Conservation (phyloP, 1,140 invertebrate species). For the Mya arenaria region DNA sequence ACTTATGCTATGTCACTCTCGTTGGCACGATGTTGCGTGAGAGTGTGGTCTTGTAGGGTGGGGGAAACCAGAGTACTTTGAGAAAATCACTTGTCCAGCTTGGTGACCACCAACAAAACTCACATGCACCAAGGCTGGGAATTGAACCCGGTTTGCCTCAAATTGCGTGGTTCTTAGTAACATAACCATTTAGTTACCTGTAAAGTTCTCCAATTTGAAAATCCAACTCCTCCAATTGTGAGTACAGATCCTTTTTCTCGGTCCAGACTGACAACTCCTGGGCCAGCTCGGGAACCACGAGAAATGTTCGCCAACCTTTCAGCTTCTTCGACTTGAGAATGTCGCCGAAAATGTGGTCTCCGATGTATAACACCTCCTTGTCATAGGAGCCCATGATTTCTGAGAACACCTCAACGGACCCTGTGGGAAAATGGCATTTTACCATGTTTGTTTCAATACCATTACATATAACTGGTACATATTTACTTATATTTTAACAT, state of each 20-base stretch:
- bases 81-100: no score
- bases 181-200: constrained; percentile 85
- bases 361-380: constrained; percentile 98
- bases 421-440: constrained; percentile 83
- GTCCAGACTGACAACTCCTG: constrained; percentile 99
- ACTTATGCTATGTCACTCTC: no score
- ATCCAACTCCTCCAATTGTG: constrained; percentile 94
- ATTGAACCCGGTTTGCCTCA: no score
- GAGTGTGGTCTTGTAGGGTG: no score
- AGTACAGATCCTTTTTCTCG: constrained; percentile 96
- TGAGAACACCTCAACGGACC: constrained; percentile 98
- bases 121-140: no score
- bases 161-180: no score
- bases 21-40: no score
- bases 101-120: no score
- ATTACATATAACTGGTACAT: no score
- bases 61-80: no score
- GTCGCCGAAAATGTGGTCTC: constrained; percentile 99
- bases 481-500: no score
- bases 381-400: constrained; percentile 97
- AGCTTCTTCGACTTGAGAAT: constrained; percentile 99
- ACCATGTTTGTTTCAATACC: no score
- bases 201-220: constrained; percentile 96
- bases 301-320: constrained; percentile 98
- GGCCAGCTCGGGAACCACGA: constrained; percentile 98